Evolutionary conservation across 2,888 invertebrate species (phyloP).

Genomic region (Psylliodes chrysocephalus): DNA sequence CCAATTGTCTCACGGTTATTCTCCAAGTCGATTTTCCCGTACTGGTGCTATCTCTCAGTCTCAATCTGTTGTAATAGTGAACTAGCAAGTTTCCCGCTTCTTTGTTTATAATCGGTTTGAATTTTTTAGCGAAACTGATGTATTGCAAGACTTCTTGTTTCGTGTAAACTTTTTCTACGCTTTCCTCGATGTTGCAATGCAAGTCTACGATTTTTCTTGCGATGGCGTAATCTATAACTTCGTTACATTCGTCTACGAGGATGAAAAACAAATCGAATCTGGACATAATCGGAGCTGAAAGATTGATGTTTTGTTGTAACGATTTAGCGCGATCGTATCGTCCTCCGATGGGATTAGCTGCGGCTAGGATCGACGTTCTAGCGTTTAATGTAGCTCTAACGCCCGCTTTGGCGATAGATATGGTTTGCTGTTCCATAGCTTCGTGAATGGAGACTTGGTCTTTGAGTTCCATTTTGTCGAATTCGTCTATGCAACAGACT

Average conservation of each 20-base stretch:
- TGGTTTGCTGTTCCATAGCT: constrained; percentile 99
- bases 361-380: constrained; percentile 95
- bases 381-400: constrained; percentile 97
- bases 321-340: constrained; percentile 95
- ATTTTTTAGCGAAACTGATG: constrained; percentile 95
- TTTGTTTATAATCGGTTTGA: constrained; percentile 87
- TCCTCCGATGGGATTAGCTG: constrained; percentile 94
- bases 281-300: constrained; percentile 98
- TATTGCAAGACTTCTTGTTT: constrained; percentile 93
- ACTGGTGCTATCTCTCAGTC: constrained; percentile 81
- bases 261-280: constrained; percentile 99
- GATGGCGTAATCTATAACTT: constrained; percentile 95
- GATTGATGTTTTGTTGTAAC: constrained; percentile 90
- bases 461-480: constrained; percentile 98
- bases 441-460: constrained; percentile 99
- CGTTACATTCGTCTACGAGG: constrained; percentile 95
- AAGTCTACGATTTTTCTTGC: constrained; percentile 95
- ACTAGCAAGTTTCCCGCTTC: constrained; percentile 88
- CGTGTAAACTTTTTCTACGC: constrained; percentile 82
- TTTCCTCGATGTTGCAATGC: constrained; percentile 86
- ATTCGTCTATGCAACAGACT: constrained; percentile 99
- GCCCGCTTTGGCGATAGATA: constrained; percentile 96
- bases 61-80: constrained; percentile 82
- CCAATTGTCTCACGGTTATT: constrained; percentile 95
- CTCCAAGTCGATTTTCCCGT: constrained; percentile 83